Evolutionary conservation across 2,888 invertebrate species (phyloP).

Genomic region (Cantharis flavilabris): DNA sequence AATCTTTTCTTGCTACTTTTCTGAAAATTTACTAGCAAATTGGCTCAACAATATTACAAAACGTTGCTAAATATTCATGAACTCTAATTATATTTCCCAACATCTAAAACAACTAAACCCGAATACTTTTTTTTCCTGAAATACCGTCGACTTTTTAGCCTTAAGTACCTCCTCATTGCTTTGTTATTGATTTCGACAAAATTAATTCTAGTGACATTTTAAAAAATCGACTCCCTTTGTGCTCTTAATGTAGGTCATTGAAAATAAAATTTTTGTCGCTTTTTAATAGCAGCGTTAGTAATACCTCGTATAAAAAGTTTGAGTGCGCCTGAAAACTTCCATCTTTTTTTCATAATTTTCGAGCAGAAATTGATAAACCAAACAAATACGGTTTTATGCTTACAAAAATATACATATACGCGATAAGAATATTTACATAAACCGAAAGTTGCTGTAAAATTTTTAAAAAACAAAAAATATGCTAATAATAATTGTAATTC

Average conservation of each 20-base stretch:
- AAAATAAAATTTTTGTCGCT: background rate
- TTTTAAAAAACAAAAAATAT: background rate
- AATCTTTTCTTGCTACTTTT: constrained; percentile 9
- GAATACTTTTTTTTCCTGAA: background rate
- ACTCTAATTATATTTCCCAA: background rate
- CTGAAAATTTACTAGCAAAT: background rate
- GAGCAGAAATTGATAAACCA: background rate
- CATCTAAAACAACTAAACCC: background rate
- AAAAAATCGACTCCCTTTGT: background rate
- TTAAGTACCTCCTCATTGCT: background rate
- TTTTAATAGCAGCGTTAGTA: background rate
- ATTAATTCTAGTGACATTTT: background rate
- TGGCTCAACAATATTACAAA: background rate
- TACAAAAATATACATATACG: background rate
- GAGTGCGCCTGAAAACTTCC: background rate
- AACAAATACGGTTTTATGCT: background rate
- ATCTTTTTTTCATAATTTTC: background rate
- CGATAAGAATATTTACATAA: background rate
- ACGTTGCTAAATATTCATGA: background rate
- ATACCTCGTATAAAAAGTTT: background rate
- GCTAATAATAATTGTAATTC: background rate
- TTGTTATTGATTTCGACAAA: background rate
- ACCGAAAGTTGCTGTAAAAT: background rate
- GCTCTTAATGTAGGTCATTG: background rate
- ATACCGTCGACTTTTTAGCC: background rate